These are phyloP conservation scores for Pardalotus punctatus DNA, from an alignment of 2,113 vertebrate species.

Conservation along the genomic window DNA sequence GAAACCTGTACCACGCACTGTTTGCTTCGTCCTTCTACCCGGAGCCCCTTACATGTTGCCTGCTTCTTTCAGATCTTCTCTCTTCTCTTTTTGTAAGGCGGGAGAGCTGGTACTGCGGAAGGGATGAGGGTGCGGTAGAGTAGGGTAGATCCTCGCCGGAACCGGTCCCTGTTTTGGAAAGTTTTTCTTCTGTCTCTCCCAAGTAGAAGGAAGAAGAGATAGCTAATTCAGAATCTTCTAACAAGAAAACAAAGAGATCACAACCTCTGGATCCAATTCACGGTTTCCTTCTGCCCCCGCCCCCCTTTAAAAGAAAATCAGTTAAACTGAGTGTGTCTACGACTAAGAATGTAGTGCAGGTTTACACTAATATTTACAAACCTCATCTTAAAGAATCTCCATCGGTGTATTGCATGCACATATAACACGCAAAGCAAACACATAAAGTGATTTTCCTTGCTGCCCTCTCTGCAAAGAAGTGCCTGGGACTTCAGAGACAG, in stretches of 20 bases:
- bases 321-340: neutral
- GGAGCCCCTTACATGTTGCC: neutral
- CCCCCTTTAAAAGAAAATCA: neutral
- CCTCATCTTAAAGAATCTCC: neutral
- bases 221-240: neutral
- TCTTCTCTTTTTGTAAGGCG: neutral
- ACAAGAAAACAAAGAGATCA: neutral
- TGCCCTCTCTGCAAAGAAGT: conserved; percentile 41
- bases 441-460: conserved; percentile 22
- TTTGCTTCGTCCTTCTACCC: neutral
- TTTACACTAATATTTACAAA: conserved; percentile 12
- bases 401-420: neutral
- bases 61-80: neutral
- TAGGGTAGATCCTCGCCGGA: neutral
- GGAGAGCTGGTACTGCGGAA: neutral
- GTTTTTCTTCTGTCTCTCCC: neutral
- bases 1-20: neutral
- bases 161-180: neutral
- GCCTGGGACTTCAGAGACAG: conserved; percentile 33
- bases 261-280: neutral
- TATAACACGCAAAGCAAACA: conserved; percentile 32
- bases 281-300: fast-evolving
- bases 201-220: neutral
- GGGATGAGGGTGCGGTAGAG: neutral
- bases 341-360: neutral